Evolutionary conservation across 2,888 invertebrate species (phyloP).

Genomic region (Axea sp.): DNA sequence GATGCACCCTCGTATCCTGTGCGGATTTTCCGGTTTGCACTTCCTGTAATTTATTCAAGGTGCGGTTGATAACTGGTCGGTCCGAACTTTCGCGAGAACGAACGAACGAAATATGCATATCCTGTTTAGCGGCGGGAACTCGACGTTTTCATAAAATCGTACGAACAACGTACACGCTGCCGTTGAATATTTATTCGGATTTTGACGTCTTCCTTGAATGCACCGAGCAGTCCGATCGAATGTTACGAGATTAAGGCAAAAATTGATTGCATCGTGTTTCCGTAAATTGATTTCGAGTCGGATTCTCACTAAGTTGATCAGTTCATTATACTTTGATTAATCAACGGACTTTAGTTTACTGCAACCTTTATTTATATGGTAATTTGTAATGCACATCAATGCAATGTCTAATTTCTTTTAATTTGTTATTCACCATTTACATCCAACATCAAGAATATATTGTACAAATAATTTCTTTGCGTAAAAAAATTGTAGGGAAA

Average conservation of each 20-base stretch:
- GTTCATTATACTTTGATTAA: constrained; percentile 7
- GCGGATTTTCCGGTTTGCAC: constrained; percentile 60
- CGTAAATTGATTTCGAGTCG: constrained; percentile 26
- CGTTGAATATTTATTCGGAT: constrained; percentile 33
- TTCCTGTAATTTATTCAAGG: constrained; percentile 52
- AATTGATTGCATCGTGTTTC: constrained; percentile 14
- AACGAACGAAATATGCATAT: constrained; percentile 40
- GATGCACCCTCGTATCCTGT: constrained; percentile 42
- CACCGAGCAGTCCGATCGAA: constrained; percentile 17
- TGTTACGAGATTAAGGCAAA: constrained; percentile 21
- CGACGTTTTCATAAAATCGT: constrained; percentile 19
- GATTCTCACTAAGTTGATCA: neutral
- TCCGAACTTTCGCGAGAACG: constrained; percentile 8
- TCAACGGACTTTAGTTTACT: neutral
- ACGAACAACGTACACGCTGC: constrained; percentile 6
- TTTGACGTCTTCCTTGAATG: constrained; percentile 23
- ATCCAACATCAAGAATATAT: no score
- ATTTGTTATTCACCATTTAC: no score
- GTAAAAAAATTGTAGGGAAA: no score
- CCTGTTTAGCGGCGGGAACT: constrained; percentile 11
- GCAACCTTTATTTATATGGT: neutral
- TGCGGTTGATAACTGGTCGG: constrained; percentile 38
- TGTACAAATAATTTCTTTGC: no score
- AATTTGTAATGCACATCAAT: neutral
- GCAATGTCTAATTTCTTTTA: no score